These are phyloP conservation scores for Diarsia mendica DNA, from an alignment of 2,888 invertebrate genomes.

Conservation along the genomic window DNA sequence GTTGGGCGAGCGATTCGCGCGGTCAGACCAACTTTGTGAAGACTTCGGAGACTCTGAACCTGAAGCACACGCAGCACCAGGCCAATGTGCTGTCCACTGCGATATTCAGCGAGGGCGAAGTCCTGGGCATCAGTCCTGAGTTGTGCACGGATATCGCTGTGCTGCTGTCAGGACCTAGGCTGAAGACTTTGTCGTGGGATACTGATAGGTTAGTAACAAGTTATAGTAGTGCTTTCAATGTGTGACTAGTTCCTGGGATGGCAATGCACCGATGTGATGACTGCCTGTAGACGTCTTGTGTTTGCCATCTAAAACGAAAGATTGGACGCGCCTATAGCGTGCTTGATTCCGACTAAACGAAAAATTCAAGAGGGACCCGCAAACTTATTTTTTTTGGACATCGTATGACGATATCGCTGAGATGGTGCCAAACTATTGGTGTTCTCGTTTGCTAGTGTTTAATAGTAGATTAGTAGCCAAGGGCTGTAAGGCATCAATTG, in stretches of 20 bases:
- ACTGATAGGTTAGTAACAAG: slow-evolving; percentile 82
- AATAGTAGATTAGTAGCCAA: no score
- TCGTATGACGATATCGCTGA: no score
- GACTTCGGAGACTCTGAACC: slow-evolving; percentile 84
- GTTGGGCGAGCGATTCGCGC: slow-evolving; percentile 87
- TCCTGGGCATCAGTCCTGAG: slow-evolving; percentile 91
- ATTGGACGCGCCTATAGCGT: no score
- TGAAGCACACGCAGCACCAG: slow-evolving; percentile 81
- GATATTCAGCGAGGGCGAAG: slow-evolving; percentile 91
- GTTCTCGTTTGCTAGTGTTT: not conserved
- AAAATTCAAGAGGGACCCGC: no score
- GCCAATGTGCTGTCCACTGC: slow-evolving; percentile 91
- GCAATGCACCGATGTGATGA: no score
- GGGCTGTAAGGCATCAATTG: no score
- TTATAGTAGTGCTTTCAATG: not conserved
- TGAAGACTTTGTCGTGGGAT: slow-evolving; percentile 93
- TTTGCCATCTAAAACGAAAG: no score
- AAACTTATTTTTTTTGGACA: no score
- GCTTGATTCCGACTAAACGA: no score
- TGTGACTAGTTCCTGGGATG: not conserved
- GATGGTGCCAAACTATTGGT: no score
- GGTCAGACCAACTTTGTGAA: slow-evolving; percentile 88
- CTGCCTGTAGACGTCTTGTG: no score
- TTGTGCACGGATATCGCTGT: slow-evolving; percentile 93
- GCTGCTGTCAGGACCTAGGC: slow-evolving; percentile 92